Conservation (phyloP, 1,140 invertebrate species). For the Conus betulinus region DNA sequence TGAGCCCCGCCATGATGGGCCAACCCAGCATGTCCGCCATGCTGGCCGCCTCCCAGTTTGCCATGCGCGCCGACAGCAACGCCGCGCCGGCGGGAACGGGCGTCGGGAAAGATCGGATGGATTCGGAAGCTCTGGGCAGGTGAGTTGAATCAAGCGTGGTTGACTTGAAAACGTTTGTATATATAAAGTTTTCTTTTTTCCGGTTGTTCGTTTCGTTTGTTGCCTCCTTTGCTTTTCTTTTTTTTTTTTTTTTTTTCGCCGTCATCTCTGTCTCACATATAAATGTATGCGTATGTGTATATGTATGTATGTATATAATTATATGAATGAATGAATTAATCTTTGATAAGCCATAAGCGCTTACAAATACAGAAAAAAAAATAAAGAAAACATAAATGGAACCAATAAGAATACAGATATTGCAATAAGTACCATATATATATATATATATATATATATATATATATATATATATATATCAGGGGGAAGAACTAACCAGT, state of each 20-base stretch:
- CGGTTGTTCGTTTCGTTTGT: not conserved
- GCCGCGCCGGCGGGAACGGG: not conserved
- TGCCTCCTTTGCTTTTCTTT: not conserved
- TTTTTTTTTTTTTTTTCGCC: not conserved
- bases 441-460: no score
- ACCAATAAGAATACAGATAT: no score
- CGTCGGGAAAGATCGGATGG: not conserved
- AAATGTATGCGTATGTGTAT: not conserved
- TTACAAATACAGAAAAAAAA: no score
- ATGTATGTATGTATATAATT: not conserved
- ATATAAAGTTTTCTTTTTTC: no score
- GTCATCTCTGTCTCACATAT: no score
- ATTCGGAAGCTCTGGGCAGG: not conserved
- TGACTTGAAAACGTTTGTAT: no score
- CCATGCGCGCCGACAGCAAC: conserved; percentile 80
- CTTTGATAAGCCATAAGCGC: not conserved
- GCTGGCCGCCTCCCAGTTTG: conserved; percentile 82
- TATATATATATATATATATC: no score
- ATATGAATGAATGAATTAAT: not conserved
- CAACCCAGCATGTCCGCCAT: conserved; percentile 84
- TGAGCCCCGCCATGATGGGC: conserved; percentile 80
- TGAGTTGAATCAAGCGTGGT: not conserved
- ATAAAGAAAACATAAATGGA: no score
- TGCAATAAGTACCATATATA: no score
- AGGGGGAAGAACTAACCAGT: not conserved